Conservation (phyloP, 2,888 invertebrate genomes). For the Lymantria monacha region DNA sequence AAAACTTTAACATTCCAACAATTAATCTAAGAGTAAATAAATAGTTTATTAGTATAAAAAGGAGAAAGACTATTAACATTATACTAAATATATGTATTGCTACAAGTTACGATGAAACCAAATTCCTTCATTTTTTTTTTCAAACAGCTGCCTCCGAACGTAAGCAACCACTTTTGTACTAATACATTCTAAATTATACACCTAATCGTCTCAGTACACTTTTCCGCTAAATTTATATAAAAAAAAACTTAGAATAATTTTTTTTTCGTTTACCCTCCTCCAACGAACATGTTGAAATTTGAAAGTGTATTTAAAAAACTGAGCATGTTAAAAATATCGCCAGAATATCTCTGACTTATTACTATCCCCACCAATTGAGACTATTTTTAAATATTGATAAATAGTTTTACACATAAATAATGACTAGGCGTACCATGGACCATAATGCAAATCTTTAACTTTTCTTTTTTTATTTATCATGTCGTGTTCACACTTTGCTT, state of each 20-base stretch:
- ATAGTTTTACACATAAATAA: constrained; percentile 70
- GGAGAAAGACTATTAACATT: constrained; percentile 53
- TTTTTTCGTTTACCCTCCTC: constrained; percentile 9
- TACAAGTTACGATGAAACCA: constrained; percentile 62
- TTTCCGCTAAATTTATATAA: constrained; percentile 36
- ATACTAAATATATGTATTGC: constrained; percentile 55
- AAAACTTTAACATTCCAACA: constrained; percentile 65
- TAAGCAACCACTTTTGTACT: constrained; percentile 61
- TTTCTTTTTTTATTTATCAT: constrained; percentile 38
- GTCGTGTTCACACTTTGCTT: constrained; percentile 49
- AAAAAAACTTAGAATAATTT: constrained; percentile 32
- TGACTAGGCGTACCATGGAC: constrained; percentile 79
- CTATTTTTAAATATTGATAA: constrained; percentile 61
- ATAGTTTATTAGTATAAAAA: constrained; percentile 49
- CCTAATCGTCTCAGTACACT: constrained; percentile 38
- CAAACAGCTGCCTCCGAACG: constrained; percentile 39
- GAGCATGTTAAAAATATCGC: constrained; percentile 47
- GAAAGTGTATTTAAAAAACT: constrained; percentile 23
- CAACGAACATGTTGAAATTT: constrained; percentile 28
- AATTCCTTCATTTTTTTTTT: constrained; percentile 38
- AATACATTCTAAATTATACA: constrained; percentile 47
- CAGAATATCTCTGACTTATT: constrained; percentile 41
- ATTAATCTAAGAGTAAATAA: constrained; percentile 61
- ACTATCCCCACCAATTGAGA: constrained; percentile 54
- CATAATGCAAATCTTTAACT: constrained; percentile 53